Evolutionary conservation across 2,797 vertebrate genomes (phyloP).

Genomic region (Acanthis flammea): DNA sequence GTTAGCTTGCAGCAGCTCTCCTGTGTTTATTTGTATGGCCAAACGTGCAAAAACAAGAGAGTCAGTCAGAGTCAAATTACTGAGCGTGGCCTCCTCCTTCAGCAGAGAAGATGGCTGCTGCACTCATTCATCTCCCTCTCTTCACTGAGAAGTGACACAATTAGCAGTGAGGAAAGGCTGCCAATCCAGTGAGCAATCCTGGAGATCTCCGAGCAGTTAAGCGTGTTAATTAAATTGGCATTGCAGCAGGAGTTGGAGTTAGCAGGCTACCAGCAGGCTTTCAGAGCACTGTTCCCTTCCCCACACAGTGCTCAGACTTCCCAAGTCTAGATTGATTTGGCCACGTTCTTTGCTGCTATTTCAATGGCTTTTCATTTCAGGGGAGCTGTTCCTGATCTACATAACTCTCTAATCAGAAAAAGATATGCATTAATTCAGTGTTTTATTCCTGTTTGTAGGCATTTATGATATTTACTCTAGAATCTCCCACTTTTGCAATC

Average conservation of each 20-base stretch:
- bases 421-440: background rate
- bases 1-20: background rate
- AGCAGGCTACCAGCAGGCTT: background rate
- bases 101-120: constrained; percentile 12
- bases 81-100: constrained; percentile 3
- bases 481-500: background rate
- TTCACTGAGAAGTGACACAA: constrained; percentile 28
- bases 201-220: constrained; percentile 62
- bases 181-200: constrained; percentile 59
- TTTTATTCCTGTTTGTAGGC: background rate
- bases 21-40: background rate
- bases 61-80: constrained; percentile 57
- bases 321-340: background rate
- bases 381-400: background rate
- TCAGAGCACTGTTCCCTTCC: background rate
- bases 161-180: constrained; percentile 56
- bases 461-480: background rate
- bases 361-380: background rate
- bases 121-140: constrained; percentile 42
- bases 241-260: constrained; percentile 28
- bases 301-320: background rate
- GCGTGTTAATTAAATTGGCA: constrained; percentile 60
- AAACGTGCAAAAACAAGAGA: background rate
- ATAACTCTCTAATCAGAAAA: background rate
- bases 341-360: background rate